Percentiles rank a stretch among this genome's conserved stretches.
These are phyloP conservation scores for Leptatherina wallacei DNA, from an alignment of 2,797 vertebrate genomes.

Conservation along the genomic window DNA sequence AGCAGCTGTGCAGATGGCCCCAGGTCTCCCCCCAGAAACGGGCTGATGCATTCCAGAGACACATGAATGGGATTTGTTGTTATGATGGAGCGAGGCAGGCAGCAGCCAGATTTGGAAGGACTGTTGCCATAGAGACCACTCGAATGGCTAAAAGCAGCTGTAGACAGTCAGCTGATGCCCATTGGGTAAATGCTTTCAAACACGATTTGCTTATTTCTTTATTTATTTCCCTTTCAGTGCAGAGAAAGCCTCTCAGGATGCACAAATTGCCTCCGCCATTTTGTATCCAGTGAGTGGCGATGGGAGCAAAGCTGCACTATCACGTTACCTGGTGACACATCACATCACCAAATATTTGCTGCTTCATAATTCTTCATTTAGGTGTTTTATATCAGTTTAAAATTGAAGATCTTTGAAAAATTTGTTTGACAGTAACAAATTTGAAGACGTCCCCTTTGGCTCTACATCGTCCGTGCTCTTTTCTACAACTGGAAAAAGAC, in stretches of 20 bases:
- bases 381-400: not conserved
- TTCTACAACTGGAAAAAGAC: slow-evolving; percentile 29
- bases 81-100: slow-evolving; percentile 72
- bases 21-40: slow-evolving; percentile 71
- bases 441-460: not conserved
- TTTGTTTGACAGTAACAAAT: not conserved
- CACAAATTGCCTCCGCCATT: slow-evolving; percentile 54
- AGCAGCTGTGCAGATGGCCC: slow-evolving; percentile 73
- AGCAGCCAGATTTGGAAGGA: slow-evolving; percentile 69
- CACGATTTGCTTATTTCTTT: slow-evolving; percentile 66
- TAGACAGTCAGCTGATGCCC: slow-evolving; percentile 81
- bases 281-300: slow-evolving; percentile 47
- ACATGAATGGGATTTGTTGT: slow-evolving; percentile 81
- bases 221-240: slow-evolving; percentile 59
- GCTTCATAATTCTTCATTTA: not conserved
- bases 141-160: slow-evolving; percentile 77
- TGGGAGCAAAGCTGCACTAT: slow-evolving; percentile 25
- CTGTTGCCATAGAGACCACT: slow-evolving; percentile 81
- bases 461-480: not conserved
- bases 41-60: slow-evolving; percentile 72
- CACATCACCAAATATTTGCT: not conserved
- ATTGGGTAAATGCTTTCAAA: slow-evolving; percentile 78
- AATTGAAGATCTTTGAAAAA: not conserved
- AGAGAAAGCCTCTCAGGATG: slow-evolving; percentile 40
- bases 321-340: not conserved